Evolutionary conservation across 2,888 invertebrate genomes (phyloP).

Genomic region (Seira musarum): DNA sequence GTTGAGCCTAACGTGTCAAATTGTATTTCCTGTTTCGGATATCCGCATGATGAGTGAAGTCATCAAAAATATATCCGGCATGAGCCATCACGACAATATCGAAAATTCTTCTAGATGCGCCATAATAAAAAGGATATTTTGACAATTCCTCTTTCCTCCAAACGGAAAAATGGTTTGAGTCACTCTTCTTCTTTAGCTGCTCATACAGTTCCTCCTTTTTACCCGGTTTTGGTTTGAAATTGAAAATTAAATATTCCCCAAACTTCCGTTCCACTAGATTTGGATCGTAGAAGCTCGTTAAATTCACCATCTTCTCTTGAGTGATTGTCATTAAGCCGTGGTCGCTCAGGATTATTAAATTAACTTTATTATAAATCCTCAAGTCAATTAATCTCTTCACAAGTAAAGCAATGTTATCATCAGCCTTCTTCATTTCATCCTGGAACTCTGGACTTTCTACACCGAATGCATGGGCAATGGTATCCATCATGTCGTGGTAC

Average conservation of each 20-base stretch:
- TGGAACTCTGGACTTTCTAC: constrained; percentile 73
- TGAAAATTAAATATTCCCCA: constrained; percentile 77
- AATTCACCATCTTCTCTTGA: constrained; percentile 75
- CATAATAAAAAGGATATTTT: constrained; percentile 77
- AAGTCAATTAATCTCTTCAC: constrained; percentile 74
- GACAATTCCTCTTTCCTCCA: constrained; percentile 77
- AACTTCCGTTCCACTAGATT: constrained; percentile 74
- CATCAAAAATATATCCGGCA: constrained; percentile 77
- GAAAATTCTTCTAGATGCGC: constrained; percentile 77
- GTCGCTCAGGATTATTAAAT: constrained; percentile 81
- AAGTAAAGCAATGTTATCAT: constrained; percentile 75
- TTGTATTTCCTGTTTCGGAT: constrained; percentile 73
- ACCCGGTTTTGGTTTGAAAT: constrained; percentile 77
- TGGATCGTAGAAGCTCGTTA: constrained; percentile 75
- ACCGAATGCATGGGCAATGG: constrained; percentile 77
- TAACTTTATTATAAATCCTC: constrained; percentile 75
- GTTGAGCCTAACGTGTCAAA: constrained; percentile 73
- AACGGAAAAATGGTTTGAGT: constrained; percentile 74
- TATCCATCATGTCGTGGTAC: constrained; percentile 82
- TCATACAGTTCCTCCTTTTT: constrained; percentile 74
- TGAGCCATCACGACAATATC: constrained; percentile 79
- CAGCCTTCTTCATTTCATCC: constrained; percentile 61
- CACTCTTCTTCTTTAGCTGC: constrained; percentile 72
- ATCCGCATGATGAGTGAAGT: constrained; percentile 71
- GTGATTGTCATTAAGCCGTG: constrained; percentile 80